phyloP scores from a whole-genome alignment of 1,140 invertebrate species.

The Parapsyche elsis region DNA sequence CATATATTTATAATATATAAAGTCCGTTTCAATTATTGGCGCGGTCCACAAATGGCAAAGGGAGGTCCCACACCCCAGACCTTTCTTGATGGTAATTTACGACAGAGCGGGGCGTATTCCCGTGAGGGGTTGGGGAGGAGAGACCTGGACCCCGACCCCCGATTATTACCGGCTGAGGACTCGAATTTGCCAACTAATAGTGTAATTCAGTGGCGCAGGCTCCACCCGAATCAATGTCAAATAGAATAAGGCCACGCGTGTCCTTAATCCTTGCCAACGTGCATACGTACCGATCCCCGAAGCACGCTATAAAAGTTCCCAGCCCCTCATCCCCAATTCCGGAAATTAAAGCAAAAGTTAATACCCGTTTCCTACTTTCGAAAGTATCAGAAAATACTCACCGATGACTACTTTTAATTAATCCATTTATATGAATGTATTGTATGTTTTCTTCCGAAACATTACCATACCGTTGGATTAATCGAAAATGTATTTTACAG shows the following conservation, averaged over 20 bases:
- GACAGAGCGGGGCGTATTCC: background rate
- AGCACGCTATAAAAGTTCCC: constrained; percentile 9
- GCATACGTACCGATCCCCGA: background rate
- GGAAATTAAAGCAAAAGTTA: constrained; percentile 21
- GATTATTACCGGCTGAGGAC: constrained; percentile 5
- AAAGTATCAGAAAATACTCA: no score
- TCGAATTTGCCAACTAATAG: constrained; percentile 38
- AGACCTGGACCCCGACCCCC: background rate
- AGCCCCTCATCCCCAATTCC: background rate
- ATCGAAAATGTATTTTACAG: no score
- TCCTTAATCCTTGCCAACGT: constrained; percentile 19
- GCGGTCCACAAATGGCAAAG: no score
- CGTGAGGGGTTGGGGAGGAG: background rate
- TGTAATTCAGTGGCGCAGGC: constrained; percentile 28
- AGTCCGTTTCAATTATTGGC: no score
- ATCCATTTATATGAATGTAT: no score
- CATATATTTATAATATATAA: no score
- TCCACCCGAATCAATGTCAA: constrained; percentile 40
- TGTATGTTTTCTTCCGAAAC: no score
- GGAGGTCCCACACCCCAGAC: background rate
- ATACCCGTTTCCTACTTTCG: background rate
- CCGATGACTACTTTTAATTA: no score
- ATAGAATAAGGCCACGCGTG: constrained; percentile 23
- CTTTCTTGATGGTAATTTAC: constrained; percentile 38
- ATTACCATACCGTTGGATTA: no score